phyloP scores from a whole-genome alignment of 2,797 vertebrate genomes.

The Rhinella marina region DNA sequence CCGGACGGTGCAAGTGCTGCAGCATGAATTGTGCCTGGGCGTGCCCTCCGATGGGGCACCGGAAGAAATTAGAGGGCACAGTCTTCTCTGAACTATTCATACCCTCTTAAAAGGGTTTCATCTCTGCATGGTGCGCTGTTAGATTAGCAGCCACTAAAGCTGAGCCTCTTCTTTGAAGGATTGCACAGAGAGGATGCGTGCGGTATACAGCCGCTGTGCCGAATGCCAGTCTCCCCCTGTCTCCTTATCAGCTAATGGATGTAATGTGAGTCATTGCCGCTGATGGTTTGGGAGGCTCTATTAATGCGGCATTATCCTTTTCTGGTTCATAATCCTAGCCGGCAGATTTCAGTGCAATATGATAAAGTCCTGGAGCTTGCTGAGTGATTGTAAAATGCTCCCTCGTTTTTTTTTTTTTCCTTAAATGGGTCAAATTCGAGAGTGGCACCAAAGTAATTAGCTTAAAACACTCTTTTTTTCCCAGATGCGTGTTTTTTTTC shows the following conservation, averaged over 20 bases:
- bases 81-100: background rate
- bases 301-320: constrained; percentile 60
- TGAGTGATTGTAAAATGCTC: constrained; percentile 66
- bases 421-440: constrained; percentile 74
- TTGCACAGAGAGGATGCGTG: constrained; percentile 21
- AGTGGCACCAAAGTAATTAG: constrained; percentile 69
- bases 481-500: background rate
- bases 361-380: constrained; percentile 62
- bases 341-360: constrained; percentile 58
- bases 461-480: constrained; percentile 68
- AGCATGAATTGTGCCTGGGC: background rate
- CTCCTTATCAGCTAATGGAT: constrained; percentile 59
- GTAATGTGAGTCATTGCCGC: constrained; percentile 55
- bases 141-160: background rate
- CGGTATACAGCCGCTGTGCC: constrained; percentile 2
- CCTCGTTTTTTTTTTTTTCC: constrained; percentile 61
- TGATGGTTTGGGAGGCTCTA: constrained; percentile 37
- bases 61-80: background rate
- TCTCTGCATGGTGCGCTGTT: background rate
- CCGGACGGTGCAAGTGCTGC: constrained; percentile 24
- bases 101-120: background rate
- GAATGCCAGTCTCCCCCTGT: constrained; percentile 23
- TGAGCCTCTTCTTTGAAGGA: background rate
- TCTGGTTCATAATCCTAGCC: constrained; percentile 55
- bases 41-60: background rate